phyloP scores from a whole-genome alignment of 2,113 vertebrate genomes.

The Thalassarche chlororhynchos region DNA sequence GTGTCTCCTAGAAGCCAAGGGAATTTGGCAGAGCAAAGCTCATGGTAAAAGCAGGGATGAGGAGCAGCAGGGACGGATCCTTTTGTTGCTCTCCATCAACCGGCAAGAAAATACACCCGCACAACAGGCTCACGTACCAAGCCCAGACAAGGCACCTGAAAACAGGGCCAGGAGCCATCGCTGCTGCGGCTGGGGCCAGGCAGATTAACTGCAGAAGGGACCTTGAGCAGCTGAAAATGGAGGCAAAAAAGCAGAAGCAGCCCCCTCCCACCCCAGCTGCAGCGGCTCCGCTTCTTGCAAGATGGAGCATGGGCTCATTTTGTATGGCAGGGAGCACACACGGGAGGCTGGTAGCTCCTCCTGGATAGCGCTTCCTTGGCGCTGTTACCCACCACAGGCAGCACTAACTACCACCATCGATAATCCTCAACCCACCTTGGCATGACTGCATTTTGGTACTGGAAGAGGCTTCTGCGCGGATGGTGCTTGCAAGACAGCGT shows the following conservation, averaged over 20 bases:
- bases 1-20: slow-evolving; percentile 41
- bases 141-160: not conserved
- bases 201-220: not conserved
- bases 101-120: not conserved
- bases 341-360: not conserved
- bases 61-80: not conserved
- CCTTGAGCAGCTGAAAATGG: slow-evolving; percentile 13
- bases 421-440: not conserved
- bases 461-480: not conserved
- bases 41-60: not conserved
- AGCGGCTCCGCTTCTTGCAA: not conserved
- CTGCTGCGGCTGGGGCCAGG: not conserved
- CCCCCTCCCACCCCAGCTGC: not conserved
- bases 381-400: not conserved
- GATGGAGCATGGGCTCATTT: not conserved
- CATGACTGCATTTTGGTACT: rapidly evolving
- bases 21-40: slow-evolving; percentile 54
- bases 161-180: not conserved
- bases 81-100: not conserved
- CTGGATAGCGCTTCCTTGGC: not conserved
- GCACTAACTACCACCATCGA: not conserved
- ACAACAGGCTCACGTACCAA: not conserved
- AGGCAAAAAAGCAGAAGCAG: not conserved
- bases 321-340: not conserved
- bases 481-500: rapidly evolving